phyloP scores from a whole-genome alignment of 2,888 invertebrate genomes.

The Amphipyra berbera region DNA sequence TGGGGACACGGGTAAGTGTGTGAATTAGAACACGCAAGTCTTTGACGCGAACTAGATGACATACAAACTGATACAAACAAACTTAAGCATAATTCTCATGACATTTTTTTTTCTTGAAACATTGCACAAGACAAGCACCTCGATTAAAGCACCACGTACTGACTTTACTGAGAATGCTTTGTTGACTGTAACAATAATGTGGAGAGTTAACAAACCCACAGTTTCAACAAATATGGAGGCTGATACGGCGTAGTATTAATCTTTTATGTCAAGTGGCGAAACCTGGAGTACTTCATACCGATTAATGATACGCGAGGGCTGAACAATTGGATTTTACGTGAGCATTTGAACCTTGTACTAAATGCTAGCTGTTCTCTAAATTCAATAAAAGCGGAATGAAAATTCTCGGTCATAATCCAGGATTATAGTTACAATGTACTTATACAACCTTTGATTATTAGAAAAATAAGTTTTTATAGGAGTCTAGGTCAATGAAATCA shows the following conservation, averaged over 20 bases:
- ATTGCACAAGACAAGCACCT: conserved; percentile 64
- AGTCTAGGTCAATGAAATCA: conserved; percentile 17
- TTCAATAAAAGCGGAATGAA: too few relatives aligned
- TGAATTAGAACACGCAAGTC: conserved; percentile 39
- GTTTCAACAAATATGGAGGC: conserved; percentile 69
- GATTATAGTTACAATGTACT: too few relatives aligned
- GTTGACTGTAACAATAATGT: conserved; percentile 72
- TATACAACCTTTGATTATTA: too few relatives aligned
- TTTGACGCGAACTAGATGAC: conserved; percentile 37
- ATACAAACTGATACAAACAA: conserved; percentile 34
- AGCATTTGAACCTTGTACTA: too few relatives aligned
- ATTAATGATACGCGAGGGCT: conserved; percentile 10
- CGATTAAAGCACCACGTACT: conserved; percentile 64
- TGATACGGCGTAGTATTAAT: conserved; percentile 57
- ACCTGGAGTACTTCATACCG: conserved; percentile 35
- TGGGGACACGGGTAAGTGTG: conserved; percentile 2
- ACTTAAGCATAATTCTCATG: conserved; percentile 38
- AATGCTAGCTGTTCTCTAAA: too few relatives aligned
- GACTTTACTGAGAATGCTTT: conserved; percentile 58
- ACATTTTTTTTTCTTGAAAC: conserved; percentile 47
- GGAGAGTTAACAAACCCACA: conserved; percentile 66
- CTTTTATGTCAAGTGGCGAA: conserved; percentile 53
- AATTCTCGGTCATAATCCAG: too few relatives aligned
- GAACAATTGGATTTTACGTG: background rate
- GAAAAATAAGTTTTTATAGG: background rate